These are phyloP conservation scores for Microcebus jonahi DNA, from an alignment of 2,113 vertebrate genomes.

Conservation along the genomic window DNA sequence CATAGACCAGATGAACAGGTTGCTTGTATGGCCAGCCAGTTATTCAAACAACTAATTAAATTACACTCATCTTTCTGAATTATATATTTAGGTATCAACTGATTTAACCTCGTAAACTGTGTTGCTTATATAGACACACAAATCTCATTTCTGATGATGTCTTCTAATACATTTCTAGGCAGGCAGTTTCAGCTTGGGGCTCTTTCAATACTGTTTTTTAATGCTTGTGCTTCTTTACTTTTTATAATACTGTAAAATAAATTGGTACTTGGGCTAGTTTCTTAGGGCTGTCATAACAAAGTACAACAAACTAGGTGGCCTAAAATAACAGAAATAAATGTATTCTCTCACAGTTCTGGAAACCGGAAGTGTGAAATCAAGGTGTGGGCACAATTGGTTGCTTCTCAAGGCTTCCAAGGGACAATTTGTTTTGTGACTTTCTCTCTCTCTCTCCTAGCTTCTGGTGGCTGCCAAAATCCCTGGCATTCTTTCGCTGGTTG, in stretches of 20 bases:
- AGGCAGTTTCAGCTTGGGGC: not conserved
- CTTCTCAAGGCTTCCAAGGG: not conserved
- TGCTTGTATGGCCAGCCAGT: not conserved
- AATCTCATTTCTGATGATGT: not conserved
- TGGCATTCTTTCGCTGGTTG: not conserved
- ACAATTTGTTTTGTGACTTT: not conserved
- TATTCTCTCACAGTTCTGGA: not conserved
- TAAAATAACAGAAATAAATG: not conserved
- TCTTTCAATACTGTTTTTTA: not conserved
- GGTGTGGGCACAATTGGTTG: not conserved
- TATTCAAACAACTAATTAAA: not conserved
- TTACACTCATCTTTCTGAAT: not conserved
- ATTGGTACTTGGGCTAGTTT: not conserved
- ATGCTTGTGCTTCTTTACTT: not conserved
- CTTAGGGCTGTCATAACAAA: not conserved
- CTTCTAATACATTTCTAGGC: not conserved
- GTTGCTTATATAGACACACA: not conserved
- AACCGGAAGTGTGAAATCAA: not conserved
- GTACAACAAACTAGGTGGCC: not conserved
- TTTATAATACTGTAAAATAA: not conserved
- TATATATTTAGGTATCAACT: not conserved
- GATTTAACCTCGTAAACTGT: not conserved
- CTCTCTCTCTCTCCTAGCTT: not conserved
- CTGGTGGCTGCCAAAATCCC: accelerated
- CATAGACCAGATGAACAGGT: not conserved